phyloP scores from a whole-genome alignment of 1,140 invertebrate species.

The Pararge aegeria region DNA sequence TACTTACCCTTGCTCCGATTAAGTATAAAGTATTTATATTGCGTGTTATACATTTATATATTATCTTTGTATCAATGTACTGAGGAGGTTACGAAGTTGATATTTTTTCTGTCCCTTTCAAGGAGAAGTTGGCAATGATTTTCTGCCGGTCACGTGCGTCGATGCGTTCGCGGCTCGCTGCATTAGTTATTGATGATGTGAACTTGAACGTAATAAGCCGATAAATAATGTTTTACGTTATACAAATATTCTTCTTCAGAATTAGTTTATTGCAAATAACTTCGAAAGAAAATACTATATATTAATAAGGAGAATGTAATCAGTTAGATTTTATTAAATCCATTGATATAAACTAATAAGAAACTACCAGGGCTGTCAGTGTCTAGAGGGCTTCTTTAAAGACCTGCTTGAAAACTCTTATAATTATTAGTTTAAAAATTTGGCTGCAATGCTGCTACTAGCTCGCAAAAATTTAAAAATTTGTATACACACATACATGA shows the following conservation, averaged over 20 bases:
- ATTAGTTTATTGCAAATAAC: neutral
- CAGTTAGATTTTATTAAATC: no score
- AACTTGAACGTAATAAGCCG: slow-evolving; percentile 39
- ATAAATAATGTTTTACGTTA: slow-evolving; percentile 14
- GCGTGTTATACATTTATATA: neutral
- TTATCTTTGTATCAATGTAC: slow-evolving; percentile 1
- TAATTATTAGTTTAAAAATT: no score
- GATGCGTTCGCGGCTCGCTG: slow-evolving; percentile 42
- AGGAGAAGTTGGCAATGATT: slow-evolving; percentile 43
- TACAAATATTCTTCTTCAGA: neutral
- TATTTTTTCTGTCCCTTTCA: slow-evolving; percentile 40
- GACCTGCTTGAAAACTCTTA: no score
- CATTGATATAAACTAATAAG: no score
- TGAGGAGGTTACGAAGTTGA: slow-evolving; percentile 12
- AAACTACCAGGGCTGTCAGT: no score
- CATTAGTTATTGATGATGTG: slow-evolving; percentile 36
- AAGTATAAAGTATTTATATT: slow-evolving; percentile 22
- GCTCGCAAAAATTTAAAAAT: no score
- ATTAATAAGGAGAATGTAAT: no score
- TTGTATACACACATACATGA: no score
- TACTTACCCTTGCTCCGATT: slow-evolving; percentile 20
- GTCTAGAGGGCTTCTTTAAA: no score
- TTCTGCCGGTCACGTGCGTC: slow-evolving; percentile 55
- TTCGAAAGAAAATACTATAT: no score
- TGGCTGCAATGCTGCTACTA: no score